These are phyloP conservation scores for Propithecus deckenii DNA, from an alignment of 2,797 vertebrate genomes.

Conservation along the genomic window DNA sequence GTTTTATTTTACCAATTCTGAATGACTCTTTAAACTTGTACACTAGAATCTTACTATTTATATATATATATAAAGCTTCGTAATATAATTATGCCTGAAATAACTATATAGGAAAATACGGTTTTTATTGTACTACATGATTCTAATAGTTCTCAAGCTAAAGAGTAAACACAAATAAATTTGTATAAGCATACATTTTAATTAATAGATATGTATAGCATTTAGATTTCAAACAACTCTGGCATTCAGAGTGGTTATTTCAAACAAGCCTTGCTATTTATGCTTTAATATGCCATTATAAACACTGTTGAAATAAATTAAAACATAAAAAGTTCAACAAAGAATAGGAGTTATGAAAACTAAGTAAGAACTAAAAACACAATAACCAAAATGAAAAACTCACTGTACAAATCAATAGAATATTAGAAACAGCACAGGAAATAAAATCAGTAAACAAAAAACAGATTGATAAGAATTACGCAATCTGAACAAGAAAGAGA, in stretches of 20 bases:
- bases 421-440: background rate
- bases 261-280: background rate
- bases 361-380: background rate
- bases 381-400: background rate
- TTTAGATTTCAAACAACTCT: background rate
- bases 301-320: background rate
- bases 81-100: background rate
- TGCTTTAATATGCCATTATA: background rate
- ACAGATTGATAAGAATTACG: background rate
- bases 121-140: background rate
- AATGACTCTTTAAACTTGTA: background rate
- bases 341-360: background rate
- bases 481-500: background rate
- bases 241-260: background rate
- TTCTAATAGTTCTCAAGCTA: background rate
- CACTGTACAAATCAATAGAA: background rate
- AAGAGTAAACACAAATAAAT: background rate
- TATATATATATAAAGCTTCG: background rate
- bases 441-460: background rate
- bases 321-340: background rate
- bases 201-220: background rate
- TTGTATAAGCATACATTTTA: background rate
- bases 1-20: background rate
- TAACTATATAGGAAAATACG: background rate
- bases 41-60: background rate